These are phyloP conservation scores for Rhabdornis inornatus DNA, from an alignment of 2,113 vertebrate species.

Conservation along the genomic window DNA sequence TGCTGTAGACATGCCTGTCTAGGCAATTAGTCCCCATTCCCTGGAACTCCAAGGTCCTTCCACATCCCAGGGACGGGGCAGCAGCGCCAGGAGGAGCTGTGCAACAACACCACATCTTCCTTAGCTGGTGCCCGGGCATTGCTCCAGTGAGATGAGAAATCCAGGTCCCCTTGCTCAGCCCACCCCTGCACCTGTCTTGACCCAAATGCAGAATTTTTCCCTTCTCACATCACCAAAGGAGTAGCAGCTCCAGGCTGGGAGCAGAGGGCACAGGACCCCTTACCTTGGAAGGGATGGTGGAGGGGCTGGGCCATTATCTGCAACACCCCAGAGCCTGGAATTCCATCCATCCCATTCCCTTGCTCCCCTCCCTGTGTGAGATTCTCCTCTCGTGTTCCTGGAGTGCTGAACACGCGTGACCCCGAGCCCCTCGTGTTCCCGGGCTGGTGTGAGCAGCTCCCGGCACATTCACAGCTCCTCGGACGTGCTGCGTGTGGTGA, in stretches of 20 bases:
- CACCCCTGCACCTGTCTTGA: background rate
- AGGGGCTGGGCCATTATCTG: fast-evolving
- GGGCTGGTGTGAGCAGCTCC: background rate
- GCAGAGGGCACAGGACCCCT: background rate
- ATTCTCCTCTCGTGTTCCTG: background rate
- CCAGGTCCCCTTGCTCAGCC: background rate
- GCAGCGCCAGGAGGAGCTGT: fast-evolving
- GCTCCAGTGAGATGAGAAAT: too few species aligned
- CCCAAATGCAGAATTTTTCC: background rate
- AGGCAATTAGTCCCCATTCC: background rate
- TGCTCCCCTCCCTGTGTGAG: background rate
- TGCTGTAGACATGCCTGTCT: background rate
- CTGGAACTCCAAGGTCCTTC: background rate
- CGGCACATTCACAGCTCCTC: background rate
- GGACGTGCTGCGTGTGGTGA: background rate
- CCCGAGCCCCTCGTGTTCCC: background rate
- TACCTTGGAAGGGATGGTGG: fast-evolving
- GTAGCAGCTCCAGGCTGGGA: background rate
- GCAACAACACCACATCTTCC: background rate
- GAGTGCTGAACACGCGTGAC: fast-evolving
- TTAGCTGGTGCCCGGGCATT: background rate
- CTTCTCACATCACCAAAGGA: fast-evolving
- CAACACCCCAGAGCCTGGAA: background rate
- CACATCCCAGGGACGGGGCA: background rate
- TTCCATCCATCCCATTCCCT: background rate